Conservation (phyloP, 2,888 invertebrate species). For the Apodemia mormo region DNA sequence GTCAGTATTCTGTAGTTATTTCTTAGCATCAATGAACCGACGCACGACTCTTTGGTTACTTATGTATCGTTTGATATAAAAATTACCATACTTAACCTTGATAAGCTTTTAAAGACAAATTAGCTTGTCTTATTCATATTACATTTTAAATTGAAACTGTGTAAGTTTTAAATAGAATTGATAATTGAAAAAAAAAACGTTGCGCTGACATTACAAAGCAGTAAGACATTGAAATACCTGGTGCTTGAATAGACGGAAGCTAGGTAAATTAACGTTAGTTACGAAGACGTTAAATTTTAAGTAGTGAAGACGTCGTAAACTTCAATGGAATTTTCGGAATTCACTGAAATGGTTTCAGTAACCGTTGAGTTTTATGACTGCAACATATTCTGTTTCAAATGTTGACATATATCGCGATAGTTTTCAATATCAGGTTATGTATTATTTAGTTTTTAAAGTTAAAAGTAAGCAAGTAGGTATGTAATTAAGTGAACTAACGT, state of each 20-base stretch:
- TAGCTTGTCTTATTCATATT: too few species aligned
- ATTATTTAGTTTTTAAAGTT: too few species aligned
- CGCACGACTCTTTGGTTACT: too few species aligned
- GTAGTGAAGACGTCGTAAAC: slow-evolving; percentile 11
- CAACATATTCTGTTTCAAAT: not conserved
- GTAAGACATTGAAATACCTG: not conserved
- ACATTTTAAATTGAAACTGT: too few species aligned
- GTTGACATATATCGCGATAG: not conserved
- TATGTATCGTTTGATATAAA: too few species aligned
- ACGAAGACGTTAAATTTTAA: slow-evolving; percentile 12
- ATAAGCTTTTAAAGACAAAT: too few species aligned
- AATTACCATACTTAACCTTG: too few species aligned
- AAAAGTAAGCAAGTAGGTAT: too few species aligned
- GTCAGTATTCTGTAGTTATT: too few species aligned
- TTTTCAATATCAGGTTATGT: not conserved
- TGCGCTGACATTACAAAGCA: not conserved
- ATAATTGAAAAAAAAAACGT: not conserved
- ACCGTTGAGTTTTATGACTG: not conserved
- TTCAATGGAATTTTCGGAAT: slow-evolving; percentile 3
- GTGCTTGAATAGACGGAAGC: not conserved
- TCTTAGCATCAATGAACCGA: too few species aligned
- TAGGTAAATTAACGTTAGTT: not conserved
- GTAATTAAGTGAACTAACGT: too few species aligned
- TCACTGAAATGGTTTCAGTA: not conserved
- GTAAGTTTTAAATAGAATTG: too few species aligned